Percentiles rank a stretch among this genome's conserved stretches.
These are phyloP conservation scores for Callipepla californica DNA, from an alignment of 2,113 vertebrate species.

Conservation along the genomic window DNA sequence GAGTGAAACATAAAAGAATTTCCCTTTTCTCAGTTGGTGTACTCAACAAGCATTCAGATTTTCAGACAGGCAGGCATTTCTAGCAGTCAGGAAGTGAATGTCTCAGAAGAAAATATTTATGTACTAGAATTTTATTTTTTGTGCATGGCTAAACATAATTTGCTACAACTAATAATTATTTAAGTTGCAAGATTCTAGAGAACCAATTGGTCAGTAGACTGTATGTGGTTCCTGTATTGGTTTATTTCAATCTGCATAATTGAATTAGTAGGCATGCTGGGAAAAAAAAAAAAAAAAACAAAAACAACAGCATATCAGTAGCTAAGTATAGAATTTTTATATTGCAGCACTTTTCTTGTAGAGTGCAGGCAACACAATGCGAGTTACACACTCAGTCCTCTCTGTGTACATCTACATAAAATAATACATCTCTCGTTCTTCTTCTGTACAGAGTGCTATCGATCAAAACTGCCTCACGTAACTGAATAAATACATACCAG, in stretches of 20 bases:
- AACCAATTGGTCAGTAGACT: neutral
- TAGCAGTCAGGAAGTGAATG: neutral
- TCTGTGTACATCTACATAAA: neutral
- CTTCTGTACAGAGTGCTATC: neutral
- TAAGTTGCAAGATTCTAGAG: neutral
- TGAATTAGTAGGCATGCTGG: neutral
- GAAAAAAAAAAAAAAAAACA: neutral
- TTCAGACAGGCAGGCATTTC: neutral
- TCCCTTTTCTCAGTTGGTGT: neutral
- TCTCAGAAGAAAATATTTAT: neutral
- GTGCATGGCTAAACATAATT: neutral
- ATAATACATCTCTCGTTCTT: neutral
- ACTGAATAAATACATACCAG: neutral
- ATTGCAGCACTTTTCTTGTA: neutral
- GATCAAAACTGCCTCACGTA: neutral
- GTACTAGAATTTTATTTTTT: neutral
- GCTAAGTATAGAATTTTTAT: neutral
- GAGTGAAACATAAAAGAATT: neutral
- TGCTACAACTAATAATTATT: neutral
- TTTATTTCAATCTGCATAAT: neutral
- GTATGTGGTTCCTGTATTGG: neutral
- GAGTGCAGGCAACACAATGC: neutral
- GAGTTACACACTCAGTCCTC: neutral
- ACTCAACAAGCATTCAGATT: neutral
- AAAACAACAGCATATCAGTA: accelerated